phyloP scores from a whole-genome alignment of 2,888 invertebrate genomes.

The Apodemia mormo region DNA sequence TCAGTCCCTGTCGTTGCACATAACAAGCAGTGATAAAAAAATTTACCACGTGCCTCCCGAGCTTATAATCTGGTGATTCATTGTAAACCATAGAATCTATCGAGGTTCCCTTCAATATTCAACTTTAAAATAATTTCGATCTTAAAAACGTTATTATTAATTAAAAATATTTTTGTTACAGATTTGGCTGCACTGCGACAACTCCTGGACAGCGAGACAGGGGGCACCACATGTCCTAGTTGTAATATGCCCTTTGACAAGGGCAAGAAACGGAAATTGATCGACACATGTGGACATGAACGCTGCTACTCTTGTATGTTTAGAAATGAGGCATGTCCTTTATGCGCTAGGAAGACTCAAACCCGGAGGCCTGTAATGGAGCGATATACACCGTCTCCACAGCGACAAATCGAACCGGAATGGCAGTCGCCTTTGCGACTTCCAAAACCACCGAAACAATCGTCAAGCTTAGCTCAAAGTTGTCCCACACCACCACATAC shows the following conservation, averaged over 20 bases:
- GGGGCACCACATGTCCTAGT: constrained; percentile 88
- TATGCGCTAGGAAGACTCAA: constrained; percentile 84
- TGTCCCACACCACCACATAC: constrained; percentile 91
- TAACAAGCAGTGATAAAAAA: no score
- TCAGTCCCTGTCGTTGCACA: no score
- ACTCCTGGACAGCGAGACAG: constrained; percentile 88
- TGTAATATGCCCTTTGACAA: constrained; percentile 97
- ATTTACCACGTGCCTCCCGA: no score
- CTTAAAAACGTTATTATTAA: no score
- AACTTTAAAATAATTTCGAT: no score
- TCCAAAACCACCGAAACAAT: constrained; percentile 82
- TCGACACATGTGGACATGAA: constrained; percentile 97
- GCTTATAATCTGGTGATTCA: no score
- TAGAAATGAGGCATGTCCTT: constrained; percentile 94
- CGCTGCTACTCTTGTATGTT: constrained; percentile 97
- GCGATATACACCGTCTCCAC: constrained; percentile 71
- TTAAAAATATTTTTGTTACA: constrained; percentile 69
- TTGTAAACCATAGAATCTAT: no score
- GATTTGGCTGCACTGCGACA: constrained; percentile 92
- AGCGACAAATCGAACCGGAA: constrained; percentile 62
- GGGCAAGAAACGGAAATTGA: constrained; percentile 96
- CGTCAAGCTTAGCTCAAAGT: constrained; percentile 83
- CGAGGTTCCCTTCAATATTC: no score
- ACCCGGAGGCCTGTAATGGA: constrained; percentile 68
- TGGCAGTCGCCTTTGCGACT: constrained; percentile 81